Evolutionary conservation across 35 echinoderm and acorn worm genomes (phyloP), one percentile per base, ranked within the genome.

Genomic region (Apostichopus parvimensis): DNA sequence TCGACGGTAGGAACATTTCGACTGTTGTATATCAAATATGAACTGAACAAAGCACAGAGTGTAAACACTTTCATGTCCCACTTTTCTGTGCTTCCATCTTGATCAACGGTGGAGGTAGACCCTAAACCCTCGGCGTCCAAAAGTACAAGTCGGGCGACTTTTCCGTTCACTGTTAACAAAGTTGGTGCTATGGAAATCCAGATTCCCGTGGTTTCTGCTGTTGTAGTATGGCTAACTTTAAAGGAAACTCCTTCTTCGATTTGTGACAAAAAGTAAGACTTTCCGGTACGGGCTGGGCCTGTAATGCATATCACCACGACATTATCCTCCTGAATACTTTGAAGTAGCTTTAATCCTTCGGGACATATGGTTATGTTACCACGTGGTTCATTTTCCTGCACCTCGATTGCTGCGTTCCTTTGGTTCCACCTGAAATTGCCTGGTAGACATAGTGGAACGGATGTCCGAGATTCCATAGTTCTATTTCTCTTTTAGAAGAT

Each of bases 1-100:
- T 83, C 80, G 20, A 10, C 56, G 6, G 6, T 54, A 56, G 80
- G 80, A 83, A 55, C 21, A 54, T 53, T 53, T n/a, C 15, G 55
- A 56, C 80, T 83, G 54, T 83, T 83, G 80, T 83, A 83, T 83
- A 83, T 83, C 13, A 83, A 21, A 53, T 54, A 83, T 54, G 80
- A 83, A 57, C 80, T 83, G 18, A 83, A n/a, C 6, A 83, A 55
- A 28, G 80, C 80, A 83, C 80, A 83, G 53, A 83, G 18, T 56
- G 80, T 55, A 18, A 83, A 83, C 53, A 83, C 15, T 53, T 57
- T 54, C 53, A 10, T 83, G 17, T 83, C 80, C 80, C 80, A 83
- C 15, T 21, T 83, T 8, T 83, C 80, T 17, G 23, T 57, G 13
- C 56, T 54, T 15, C 80, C 80, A 83, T 55, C 53, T 52, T 80